Percentiles rank a stretch among this genome's conserved stretches.
Conservation (phyloP, 2,113 vertebrate genomes). For the Callospermophilus lateralis region DNA sequence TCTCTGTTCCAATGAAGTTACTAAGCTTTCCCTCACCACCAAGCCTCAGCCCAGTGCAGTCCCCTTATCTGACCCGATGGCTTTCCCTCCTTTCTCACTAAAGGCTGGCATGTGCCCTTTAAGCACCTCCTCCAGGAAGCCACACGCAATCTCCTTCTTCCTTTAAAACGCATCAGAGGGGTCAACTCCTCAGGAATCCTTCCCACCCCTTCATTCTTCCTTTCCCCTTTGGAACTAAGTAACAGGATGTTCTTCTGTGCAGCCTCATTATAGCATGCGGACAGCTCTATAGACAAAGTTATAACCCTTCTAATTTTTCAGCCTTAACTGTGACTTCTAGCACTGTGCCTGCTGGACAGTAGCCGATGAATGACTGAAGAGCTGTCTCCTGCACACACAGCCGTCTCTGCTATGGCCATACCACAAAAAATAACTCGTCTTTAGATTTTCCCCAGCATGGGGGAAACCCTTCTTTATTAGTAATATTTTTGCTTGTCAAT, state of each 20-base stretch:
- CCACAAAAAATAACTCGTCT: background rate
- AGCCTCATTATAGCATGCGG: fast-evolving
- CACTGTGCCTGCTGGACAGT: too few species aligned
- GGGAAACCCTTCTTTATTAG: background rate
- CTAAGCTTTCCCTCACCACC: fast-evolving
- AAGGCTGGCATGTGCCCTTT: background rate
- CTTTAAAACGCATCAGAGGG: background rate
- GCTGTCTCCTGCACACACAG: too few species aligned
- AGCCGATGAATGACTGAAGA: background rate
- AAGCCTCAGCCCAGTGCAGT: fast-evolving
- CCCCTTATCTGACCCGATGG: fast-evolving
- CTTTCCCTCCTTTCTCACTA: background rate
- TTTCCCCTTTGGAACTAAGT: background rate
- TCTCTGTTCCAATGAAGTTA: fast-evolving
- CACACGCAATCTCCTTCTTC: background rate
- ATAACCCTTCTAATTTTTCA: background rate
- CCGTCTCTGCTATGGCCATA: fast-evolving
- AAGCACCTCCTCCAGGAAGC: background rate
- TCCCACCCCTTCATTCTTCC: fast-evolving
- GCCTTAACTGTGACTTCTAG: background rate
- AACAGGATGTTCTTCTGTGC: fast-evolving
- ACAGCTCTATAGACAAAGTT: background rate
- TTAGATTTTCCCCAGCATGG: background rate
- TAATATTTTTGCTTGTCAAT: background rate
- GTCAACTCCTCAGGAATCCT: background rate